A percentile compares a stretch with the other conserved stretches of the same genome.
These are phyloP conservation scores for Oryzaephilus surinamensis DNA, from an alignment of 1,140 invertebrate species.

Conservation along the genomic window DNA sequence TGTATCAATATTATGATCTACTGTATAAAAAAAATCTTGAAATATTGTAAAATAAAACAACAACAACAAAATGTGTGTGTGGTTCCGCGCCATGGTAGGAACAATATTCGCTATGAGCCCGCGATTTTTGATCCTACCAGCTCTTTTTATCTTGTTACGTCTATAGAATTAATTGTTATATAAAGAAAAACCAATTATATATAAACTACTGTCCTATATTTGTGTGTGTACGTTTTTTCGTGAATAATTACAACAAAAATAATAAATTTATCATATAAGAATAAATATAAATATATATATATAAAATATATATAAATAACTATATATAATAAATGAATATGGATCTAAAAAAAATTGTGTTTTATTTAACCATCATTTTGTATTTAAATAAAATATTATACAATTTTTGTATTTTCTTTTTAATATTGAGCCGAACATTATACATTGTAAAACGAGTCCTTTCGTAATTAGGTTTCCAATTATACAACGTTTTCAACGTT, in stretches of 20 bases:
- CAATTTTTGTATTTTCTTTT: not conserved
- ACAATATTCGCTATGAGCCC: slow-evolving; percentile 26
- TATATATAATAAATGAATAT: slow-evolving; percentile 11
- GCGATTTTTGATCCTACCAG: slow-evolving; percentile 17
- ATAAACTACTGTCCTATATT: slow-evolving; percentile 34
- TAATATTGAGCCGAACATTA: not conserved
- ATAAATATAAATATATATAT: no score
- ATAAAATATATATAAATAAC: slow-evolving; percentile 26
- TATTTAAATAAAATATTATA: not conserved
- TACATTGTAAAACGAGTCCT: not conserved
- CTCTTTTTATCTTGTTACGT: slow-evolving; percentile 32
- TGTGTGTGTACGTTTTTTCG: slow-evolving; percentile 35
- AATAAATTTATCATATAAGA: slow-evolving; percentile 22
- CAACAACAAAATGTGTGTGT: no score
- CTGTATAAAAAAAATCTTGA: no score
- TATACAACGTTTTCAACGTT: no score
- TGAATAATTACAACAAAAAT: no score
- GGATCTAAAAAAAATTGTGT: not conserved
- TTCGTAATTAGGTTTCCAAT: no score
- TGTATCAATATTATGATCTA: no score
- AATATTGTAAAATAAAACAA: no score
- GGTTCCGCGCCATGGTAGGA: slow-evolving; percentile 15
- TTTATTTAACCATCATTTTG: not conserved
- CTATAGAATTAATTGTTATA: slow-evolving; percentile 32
- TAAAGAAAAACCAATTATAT: slow-evolving; percentile 20